A percentile compares a stretch with the other conserved stretches of the same genome.
Evolutionary conservation across 2,797 vertebrate species (phyloP).

Genomic region (Petrocephalus schoutedeni): DNA sequence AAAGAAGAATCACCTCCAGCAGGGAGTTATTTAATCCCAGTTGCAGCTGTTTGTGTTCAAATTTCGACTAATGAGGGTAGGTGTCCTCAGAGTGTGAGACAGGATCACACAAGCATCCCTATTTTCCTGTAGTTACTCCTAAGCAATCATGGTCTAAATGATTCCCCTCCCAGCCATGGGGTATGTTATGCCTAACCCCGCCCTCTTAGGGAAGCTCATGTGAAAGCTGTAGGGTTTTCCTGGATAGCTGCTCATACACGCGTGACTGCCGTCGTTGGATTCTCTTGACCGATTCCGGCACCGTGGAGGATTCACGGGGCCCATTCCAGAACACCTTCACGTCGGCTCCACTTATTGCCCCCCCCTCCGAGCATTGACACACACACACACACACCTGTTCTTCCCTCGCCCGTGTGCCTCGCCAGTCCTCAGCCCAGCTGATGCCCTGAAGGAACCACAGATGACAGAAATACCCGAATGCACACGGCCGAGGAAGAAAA

Average conservation of each 20-base stretch:
- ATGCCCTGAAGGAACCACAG: neutral
- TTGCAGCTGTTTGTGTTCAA: neutral
- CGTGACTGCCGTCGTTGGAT: slow-evolving; percentile 60
- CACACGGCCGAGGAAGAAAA: neutral
- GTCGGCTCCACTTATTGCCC: neutral
- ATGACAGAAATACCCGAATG: neutral
- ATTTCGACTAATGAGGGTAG: neutral
- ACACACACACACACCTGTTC: slow-evolving; percentile 9
- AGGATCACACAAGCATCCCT: neutral
- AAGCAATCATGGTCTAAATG: neutral
- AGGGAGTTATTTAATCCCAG: neutral
- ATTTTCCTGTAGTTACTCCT: neutral
- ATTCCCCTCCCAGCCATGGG: neutral
- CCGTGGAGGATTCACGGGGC: slow-evolving; percentile 27
- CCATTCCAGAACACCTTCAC: slow-evolving; percentile 10
- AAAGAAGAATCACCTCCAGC: neutral
- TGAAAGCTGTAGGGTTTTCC: neutral
- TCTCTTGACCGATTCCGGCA: slow-evolving; percentile 55
- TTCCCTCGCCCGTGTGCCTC: neutral
- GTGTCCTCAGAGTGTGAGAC: neutral
- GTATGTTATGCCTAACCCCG: neutral
- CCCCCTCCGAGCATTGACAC: neutral
- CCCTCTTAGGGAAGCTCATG: neutral
- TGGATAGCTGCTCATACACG: neutral
- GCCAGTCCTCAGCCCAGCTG: neutral